Evolutionary conservation across 2,888 invertebrate genomes (phyloP).

Genomic region (Autographa pulchrina): DNA sequence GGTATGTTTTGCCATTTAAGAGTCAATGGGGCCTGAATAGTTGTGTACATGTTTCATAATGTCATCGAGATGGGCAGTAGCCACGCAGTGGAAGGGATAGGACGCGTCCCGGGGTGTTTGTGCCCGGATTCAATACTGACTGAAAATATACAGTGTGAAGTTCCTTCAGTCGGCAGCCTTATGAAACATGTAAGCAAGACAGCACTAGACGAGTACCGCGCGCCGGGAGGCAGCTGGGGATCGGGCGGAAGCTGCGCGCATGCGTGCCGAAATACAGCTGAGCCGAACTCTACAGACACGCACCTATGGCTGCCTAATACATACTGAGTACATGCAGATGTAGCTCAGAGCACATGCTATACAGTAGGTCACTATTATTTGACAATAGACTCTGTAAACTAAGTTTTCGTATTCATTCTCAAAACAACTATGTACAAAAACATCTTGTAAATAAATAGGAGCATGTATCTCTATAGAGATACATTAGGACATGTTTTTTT

Average conservation of each 20-base stretch:
- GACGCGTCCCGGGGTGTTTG: slow-evolving; percentile 44
- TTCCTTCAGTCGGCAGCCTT: slow-evolving; percentile 42
- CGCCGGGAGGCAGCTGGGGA: slow-evolving; percentile 49
- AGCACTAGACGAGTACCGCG: slow-evolving; percentile 48
- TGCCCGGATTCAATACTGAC: slow-evolving; percentile 50
- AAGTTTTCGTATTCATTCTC: neutral
- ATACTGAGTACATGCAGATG: neutral
- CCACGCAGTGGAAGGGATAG: slow-evolving; percentile 38
- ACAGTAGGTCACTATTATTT: neutral
- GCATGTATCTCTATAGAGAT: neutral
- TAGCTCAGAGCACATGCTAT: neutral
- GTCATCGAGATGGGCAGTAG: slow-evolving; percentile 23
- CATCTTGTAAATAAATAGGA: neutral
- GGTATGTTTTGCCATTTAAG: slow-evolving; percentile 33
- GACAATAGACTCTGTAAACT: neutral
- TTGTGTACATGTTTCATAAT: slow-evolving; percentile 42
- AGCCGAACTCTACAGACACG: slow-evolving; percentile 23
- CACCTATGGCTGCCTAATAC: slow-evolving; percentile 7
- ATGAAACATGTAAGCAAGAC: slow-evolving; percentile 57
- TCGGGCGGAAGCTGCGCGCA: slow-evolving; percentile 79
- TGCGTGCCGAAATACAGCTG: slow-evolving; percentile 60
- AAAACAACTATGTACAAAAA: neutral
- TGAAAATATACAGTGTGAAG: slow-evolving; percentile 46
- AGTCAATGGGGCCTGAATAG: slow-evolving; percentile 16
- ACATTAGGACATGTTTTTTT: no score